Evolutionary conservation across 2,888 invertebrate genomes (phyloP).

Genomic region (Heteromyza rotundicornis): DNA sequence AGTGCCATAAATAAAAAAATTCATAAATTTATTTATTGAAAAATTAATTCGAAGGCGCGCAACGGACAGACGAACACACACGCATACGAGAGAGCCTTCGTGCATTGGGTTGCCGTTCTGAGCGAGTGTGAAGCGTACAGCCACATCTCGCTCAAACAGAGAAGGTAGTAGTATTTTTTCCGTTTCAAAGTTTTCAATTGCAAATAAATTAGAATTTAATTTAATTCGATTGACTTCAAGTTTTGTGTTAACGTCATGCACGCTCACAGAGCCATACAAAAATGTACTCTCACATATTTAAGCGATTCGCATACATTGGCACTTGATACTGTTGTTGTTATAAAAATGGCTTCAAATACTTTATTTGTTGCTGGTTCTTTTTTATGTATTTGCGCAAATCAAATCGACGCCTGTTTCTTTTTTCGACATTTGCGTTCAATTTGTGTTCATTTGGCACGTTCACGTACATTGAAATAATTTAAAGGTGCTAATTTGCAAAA

Average conservation of each 20-base stretch:
- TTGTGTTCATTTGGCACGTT: not conserved
- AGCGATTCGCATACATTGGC: no score
- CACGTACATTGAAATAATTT: not conserved
- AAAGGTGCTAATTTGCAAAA: not conserved
- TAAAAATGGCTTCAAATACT: not conserved
- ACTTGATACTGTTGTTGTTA: not conserved
- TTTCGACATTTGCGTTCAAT: not conserved
- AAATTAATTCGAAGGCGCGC: not conserved
- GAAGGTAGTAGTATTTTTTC: no score
- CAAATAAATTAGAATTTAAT: conserved; percentile 31
- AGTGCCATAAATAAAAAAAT: conserved; percentile 54
- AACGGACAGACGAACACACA: not conserved
- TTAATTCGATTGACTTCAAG: conserved; percentile 20
- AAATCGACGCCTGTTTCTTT: no score
- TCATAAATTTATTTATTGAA: conserved; percentile 46
- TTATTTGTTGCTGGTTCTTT: conserved; percentile 9
- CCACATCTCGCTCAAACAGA: no score
- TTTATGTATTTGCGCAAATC: no score
- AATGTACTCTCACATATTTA: no score
- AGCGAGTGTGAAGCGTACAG: no score
- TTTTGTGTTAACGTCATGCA: conserved; percentile 6
- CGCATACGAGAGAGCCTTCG: no score
- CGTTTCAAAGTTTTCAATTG: no score
- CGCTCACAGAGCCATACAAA: no score
- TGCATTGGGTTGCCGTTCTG: no score